Base-by-base conservation (phyloP, 1,140 invertebrate genomes). In the Leptinotarsa texana region DNA sequence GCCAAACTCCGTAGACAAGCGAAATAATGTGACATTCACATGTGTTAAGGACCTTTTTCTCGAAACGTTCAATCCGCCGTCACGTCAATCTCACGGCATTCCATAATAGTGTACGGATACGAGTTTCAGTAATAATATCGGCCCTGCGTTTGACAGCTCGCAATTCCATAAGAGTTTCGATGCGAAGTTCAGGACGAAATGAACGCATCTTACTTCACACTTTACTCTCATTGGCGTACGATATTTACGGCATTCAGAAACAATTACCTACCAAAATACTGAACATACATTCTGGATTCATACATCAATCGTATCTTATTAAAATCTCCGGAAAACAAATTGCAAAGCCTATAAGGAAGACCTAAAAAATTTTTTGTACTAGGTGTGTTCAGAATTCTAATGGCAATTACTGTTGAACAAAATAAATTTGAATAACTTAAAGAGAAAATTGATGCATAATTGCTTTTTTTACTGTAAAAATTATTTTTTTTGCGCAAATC, bases 41-140 rank as follows among this genome's bases (percentile, higher is more conserved):
- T 68, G 27, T 68, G 66, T 68, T 42, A 27, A 17, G 33, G 18
- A 42, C 24, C 47, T 68, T 68, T 68, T 68, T 49, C n/a, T 24
- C 42, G 15, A 68, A 68, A 33, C 13, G 66, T 68, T 68, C 66
- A 68, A 68, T 68, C n/a, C 42, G 66, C 42, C n/a, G 24, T 47
- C 66, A 13, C 42, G 66, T 68, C 66, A 68, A 68, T 68, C 33
- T 68, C 66, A 68, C 24, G 18, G n/a, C 66, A 68, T 47, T 47
- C 27, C 66, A 47, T 47, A 68, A 47, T 42, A 68, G 24, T 27
- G 18, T 27, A 68, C n/a, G 66, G 24, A 47, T 68, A 42, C 15
- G n/a, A 68, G 66, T 42, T 68, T 68, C 42, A 47, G 66, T 68
- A 27, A 68, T 68, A 68, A 42, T 68, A 68, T 33, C 66, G 66